Evolutionary conservation across 2,797 vertebrate species (phyloP), one percentile per base, ranked within the genome.

Genomic region (Hydrophis major): DNA sequence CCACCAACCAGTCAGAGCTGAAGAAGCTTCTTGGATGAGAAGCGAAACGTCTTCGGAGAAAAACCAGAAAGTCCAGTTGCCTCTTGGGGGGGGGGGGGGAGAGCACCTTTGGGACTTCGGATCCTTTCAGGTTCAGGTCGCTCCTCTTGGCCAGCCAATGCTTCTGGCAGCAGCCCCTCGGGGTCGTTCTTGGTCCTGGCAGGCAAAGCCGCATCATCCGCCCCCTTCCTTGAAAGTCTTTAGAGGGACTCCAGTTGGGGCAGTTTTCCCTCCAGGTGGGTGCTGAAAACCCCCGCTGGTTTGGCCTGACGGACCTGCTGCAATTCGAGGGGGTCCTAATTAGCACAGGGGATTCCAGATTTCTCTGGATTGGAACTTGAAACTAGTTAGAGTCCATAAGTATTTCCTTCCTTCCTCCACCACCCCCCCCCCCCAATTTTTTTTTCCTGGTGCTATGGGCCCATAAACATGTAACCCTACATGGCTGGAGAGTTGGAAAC

Each of bases 351-450:
- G 66, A 32, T 6, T 2, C 32, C 32, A 74, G 69, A 42, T 74
- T 8, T 20, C 32, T 74, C 69, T 74, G 32, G 16, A 37, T 37
- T 1, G 8, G 32, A 74, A 74, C 69, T 22, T 20, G 6, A 20
- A 37, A 37, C 16, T 3, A 20, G 32, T 69, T 32, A 2, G 2
- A 32, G 14, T 22, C 32, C 32, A 10, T 37, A 18, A 6, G 1
- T 8, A 3, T 0, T 32, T 32, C 32, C 32, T 32, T 1, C 1
- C 32, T 1, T 1, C 32, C 32, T 32, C 32, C 32, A 32, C 16
- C n/a, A n/a, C 6, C 16, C 6, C 6, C n/a, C 6, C 6, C 59
- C 20, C 6, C 20, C 0, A 0, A 18, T 6, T 47, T 47, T 47
- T 47, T 47, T 47, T 6, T 47, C 0, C n/a, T 16, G 32, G 16